These are phyloP conservation scores for Neodiprion virginianus DNA, from an alignment of 1,140 invertebrate genomes.

Conservation along the genomic window DNA sequence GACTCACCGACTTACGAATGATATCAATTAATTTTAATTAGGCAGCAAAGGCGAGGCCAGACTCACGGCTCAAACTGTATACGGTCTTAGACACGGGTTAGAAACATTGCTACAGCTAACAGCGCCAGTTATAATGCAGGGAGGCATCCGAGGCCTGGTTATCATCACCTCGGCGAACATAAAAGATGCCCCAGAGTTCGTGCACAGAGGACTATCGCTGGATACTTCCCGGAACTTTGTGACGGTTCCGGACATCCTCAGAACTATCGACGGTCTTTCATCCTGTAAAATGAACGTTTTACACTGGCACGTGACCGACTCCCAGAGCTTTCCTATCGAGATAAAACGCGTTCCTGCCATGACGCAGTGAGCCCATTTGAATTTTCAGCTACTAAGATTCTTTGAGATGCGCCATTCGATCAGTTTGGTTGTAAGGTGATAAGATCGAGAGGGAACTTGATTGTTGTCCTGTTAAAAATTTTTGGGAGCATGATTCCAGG, in stretches of 20 bases:
- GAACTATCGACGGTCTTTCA: conserved; percentile 79
- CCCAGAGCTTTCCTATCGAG: conserved; percentile 82
- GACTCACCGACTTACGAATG: not conserved
- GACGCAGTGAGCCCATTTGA: conserved; percentile 48
- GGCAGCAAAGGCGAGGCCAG: conserved; percentile 62
- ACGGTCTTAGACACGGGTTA: conserved; percentile 76
- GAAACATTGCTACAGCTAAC: conserved; percentile 78
- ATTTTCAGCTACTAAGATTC: not conserved
- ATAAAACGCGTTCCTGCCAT: conserved; percentile 74
- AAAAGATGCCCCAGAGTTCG: conserved; percentile 50
- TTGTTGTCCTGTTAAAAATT: no score
- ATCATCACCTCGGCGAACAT: conserved; percentile 49
- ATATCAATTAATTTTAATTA: conserved; percentile 41
- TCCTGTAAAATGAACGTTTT: conserved; percentile 84
- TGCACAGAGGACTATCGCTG: conserved; percentile 74
- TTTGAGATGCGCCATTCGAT: no score
- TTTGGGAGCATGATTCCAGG: no score
- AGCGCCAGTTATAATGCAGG: conserved; percentile 42
- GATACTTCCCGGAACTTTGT: conserved; percentile 83
- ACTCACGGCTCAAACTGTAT: conserved; percentile 73
- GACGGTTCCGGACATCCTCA: conserved; percentile 70
- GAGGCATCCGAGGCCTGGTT: conserved; percentile 37
- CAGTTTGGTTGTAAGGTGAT: no score
- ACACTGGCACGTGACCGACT: conserved; percentile 86
- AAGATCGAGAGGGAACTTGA: no score